phyloP scores from a whole-genome alignment of 2,797 vertebrate species.

The Anolis apletophallus region DNA sequence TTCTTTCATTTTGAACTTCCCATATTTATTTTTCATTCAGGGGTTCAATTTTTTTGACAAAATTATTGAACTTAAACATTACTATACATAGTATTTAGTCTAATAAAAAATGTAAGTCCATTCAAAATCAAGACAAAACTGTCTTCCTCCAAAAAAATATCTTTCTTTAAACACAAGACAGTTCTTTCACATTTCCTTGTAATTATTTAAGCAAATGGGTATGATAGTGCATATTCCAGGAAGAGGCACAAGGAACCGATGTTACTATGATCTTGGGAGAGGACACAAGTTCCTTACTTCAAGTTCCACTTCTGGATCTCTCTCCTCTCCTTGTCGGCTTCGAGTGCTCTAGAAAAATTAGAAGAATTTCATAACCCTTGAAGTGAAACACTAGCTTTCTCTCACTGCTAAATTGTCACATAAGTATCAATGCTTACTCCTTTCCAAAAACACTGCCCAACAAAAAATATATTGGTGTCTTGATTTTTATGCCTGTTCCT shows the following conservation, averaged over 20 bases:
- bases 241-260: background rate
- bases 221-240: slow-evolving; percentile 42
- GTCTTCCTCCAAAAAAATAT: background rate
- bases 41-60: no score
- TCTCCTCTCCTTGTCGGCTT: slow-evolving; percentile 96
- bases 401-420: background rate
- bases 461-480: no score
- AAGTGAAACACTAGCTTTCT: background rate
- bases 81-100: background rate
- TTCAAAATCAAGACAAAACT: background rate
- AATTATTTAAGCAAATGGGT: background rate
- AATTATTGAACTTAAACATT: background rate
- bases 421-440: background rate
- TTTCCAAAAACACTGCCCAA: no score
- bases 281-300: slow-evolving; percentile 82
- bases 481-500: no score
- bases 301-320: slow-evolving; percentile 94
- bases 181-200: background rate
- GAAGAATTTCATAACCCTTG: slow-evolving; percentile 38
- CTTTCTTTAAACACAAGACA: background rate
- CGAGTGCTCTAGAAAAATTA: slow-evolving; percentile 89
- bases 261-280: background rate
- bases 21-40: no score
- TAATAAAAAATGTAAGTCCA: background rate
- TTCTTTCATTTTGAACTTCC: no score